Base-by-base conservation (phyloP, 2,797 vertebrate species). In the Myripristis murdjan region DNA sequence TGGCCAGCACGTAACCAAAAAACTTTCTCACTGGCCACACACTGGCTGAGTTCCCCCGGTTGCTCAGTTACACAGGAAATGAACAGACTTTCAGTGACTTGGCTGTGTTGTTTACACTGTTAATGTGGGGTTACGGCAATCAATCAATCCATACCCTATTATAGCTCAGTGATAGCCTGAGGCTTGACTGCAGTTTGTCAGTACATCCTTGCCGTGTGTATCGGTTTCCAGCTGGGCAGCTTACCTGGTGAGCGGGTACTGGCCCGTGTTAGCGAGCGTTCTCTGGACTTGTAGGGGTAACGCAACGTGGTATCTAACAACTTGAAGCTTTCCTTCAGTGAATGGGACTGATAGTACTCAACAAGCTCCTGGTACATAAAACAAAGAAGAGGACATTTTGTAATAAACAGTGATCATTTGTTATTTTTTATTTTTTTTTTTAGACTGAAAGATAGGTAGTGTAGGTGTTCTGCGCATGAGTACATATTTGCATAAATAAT, bases 251-350 rank as follows among this genome's bases (percentile, higher is more conserved):
- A 96, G 35, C 96, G 95, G 4, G 96, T 95, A 69, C 95, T 95
- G 80, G 95, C 91, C 64, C 96, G 94, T 41, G 95, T 95, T 61
- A 95, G 88, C 0, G 95, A 90, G 1, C 96, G 95, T 61, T 98
- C 97, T 88, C 96, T 93, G 0, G 96, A 95, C 81, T 98, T 99
- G 92, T 98, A 99, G 3, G 98, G 97, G 47, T 96, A 96, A 70
- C 96, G 96, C 85, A 99, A 86, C 0, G 97, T 98, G 0, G 98
- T 99, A 75, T 99, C 98, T 86, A 99, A 90, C 83, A 97, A 93
- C 87, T 99, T 99, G 94, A 99, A 99, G 91, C 98, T 98, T 90
- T 99, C 98, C 88, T 99, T 99, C 75, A 99, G 92, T 0, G 98
- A 99, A 90, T 99, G 98, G 64, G 90, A 86, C 93, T 99, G 98